Conservation (phyloP, 2,888 invertebrate species). For the Eugnorisma glareosa region DNA sequence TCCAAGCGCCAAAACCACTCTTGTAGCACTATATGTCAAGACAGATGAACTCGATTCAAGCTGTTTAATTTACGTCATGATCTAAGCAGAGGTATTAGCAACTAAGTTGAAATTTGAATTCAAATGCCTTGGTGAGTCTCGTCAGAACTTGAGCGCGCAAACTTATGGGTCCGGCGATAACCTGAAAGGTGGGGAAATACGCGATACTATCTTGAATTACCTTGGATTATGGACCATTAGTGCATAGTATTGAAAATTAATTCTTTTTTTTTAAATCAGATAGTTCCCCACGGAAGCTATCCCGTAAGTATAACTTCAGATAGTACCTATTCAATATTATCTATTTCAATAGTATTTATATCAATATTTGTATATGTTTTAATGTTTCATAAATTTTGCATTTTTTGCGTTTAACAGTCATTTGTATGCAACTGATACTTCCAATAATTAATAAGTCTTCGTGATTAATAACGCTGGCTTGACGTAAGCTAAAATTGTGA, state of each 20-base stretch:
- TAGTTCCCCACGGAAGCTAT: too few relatives aligned
- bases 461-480: neutral
- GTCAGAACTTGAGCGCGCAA: conserved; percentile 32
- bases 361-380: neutral
- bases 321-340: neutral
- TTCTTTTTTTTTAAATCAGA: neutral
- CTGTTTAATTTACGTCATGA: conserved; percentile 21
- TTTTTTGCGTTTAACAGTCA: neutral
- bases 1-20: neutral
- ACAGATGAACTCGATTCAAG: neutral
- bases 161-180: conserved; percentile 38
- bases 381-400: neutral
- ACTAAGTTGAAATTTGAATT: conserved; percentile 48
- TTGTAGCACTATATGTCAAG: neutral
- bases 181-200: conserved; percentile 17
- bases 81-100: conserved; percentile 33
- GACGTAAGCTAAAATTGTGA: neutral
- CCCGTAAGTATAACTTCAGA: too few relatives aligned
- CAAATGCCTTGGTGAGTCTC: conserved; percentile 31
- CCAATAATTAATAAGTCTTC: neutral
- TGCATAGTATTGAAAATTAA: neutral
- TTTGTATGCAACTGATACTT: neutral
- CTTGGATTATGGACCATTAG: neutral
- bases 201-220: conserved; percentile 8
- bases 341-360: neutral